Base-by-base conservation (phyloP, 2,113 vertebrate genomes). In the Dromas ardeola region DNA sequence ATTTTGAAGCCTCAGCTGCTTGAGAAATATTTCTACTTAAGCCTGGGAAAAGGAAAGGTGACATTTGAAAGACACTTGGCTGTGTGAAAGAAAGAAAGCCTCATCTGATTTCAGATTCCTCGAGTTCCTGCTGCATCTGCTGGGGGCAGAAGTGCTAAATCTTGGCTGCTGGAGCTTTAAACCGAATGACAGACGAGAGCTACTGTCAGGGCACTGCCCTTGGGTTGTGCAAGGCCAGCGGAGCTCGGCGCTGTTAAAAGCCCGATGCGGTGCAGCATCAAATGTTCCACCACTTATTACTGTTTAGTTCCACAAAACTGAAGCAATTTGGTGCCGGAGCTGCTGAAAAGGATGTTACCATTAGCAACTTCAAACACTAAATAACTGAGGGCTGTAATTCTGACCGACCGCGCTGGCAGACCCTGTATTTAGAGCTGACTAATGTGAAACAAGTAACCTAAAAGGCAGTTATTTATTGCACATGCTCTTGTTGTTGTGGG, bases 401-500 rank as follows among this genome's bases (percentile, higher is more conserved):
- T n/a, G 70, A 42, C 76, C 47, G 6, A 47, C 87, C 19, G 6
- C 2, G 27, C 85, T 26, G 69, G 91, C 90, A 65, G 90, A 78
- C 61, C 93, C 92, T 73, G 92, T 93, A 19, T 81, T 94, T 96
- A 89, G 63, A 82, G 81, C 84, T 96, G 91, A 95, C 70, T 95
- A 94, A 94, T 81, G 32, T 52, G 61, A 34, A 84, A 40, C 61
- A 25, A 89, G 92, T 94, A 94, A 97, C 91, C 95, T 38, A n/a
- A 97, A 97, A 97, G 96, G 97, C 95, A 97, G 73, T 78, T 93
- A 40, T 82, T 91, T 77, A 19, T 63, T 58, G 47, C 32, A 2
- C 32, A 2, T 7, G 78, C n/a, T 85, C 38, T 10, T 63, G 91
- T 61, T 90, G 89, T 83, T 73, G 87, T 74, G 94, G 62, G 84